Base-by-base conservation (phyloP, 2,888 invertebrate species). In the Sepioteuthis lessoniana region DNA sequence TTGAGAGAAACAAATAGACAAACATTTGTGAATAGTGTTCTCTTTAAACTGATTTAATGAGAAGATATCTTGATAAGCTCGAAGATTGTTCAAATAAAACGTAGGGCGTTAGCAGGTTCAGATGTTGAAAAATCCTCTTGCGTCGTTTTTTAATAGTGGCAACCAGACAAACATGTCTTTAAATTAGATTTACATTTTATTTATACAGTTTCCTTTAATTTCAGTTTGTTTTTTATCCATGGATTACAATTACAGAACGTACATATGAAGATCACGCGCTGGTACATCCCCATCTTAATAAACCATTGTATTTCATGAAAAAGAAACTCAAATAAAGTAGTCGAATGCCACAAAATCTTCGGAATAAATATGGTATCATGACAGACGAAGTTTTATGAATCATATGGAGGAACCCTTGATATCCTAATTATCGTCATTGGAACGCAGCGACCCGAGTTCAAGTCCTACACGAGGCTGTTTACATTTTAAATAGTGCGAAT, bases 171-270 rank as follows among this genome's bases (percentile, higher is more conserved):
- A 76, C 76, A 76, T n/a, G 76, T 35, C 76, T 76, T 76, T 76
- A 76, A 76, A 76, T n/a, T n/a, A 76, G 76, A 76, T 76, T 76
- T 76, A 76, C 19, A 76, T 76, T 76, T 76, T 76, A 76, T 76
- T 35, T 35, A 19, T 25, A 13, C n/a, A 7, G 7, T 31, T 31
- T 31, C 28, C 28, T 60, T 60, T 60, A 60, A 60, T 60, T 60
- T 60, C 76, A 10, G 76, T 76, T 76, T 31, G 31, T 76, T 76
- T 31, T 2, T 31, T 0, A 76, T 31, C 28, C 76, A 76, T 76
- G 4, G 13, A 76, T n/a, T 31, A 76, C 76, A 76, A 76, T 25
- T 21, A 55, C 21, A 28, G 55, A 28, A 55, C 31, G n/a, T 76
- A 28, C 8, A 50, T 50, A 50, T 50, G 21, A 50, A 42, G 42